Percentiles rank a stretch among this genome's conserved stretches.
Evolutionary conservation across 2,113 vertebrate genomes (phyloP).

Genomic region (Rhinolophus sinicus): DNA sequence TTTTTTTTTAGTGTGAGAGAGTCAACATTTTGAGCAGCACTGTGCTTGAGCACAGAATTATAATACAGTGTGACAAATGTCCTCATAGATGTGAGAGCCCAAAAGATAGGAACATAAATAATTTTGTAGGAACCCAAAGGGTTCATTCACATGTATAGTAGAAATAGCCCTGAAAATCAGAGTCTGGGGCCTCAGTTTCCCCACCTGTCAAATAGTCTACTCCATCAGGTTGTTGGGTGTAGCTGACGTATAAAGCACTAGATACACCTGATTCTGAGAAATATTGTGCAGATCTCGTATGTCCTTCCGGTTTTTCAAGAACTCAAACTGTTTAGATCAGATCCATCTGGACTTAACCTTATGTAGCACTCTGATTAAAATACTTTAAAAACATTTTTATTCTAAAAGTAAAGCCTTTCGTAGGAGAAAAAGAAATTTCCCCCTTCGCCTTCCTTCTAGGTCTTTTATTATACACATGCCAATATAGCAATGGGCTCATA

Average conservation of each 20-base stretch:
- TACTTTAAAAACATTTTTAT: neutral
- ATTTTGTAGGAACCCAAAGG: neutral
- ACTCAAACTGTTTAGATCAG: neutral
- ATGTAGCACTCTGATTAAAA: neutral
- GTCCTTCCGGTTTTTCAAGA: neutral
- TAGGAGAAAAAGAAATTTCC: neutral
- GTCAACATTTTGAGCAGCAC: neutral
- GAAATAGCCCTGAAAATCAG: neutral
- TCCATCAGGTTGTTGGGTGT: neutral
- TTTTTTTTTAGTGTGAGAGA: neutral
- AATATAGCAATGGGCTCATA: neutral
- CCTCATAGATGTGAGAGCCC: neutral
- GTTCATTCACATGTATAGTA: neutral
- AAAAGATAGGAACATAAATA: neutral
- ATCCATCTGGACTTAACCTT: neutral
- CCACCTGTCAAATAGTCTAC: fast-evolving
- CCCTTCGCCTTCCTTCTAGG: neutral
- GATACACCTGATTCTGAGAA: neutral
- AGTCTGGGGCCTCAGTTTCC: neutral
- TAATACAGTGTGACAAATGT: neutral
- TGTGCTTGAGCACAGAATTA: neutral
- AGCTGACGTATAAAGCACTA: fast-evolving
- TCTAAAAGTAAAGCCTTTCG: neutral
- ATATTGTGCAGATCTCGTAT: neutral
- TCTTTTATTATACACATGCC: neutral